A percentile compares a stretch with the other conserved stretches of the same genome.
Evolutionary conservation across 2,113 vertebrate species (phyloP).

Genomic region (Bettongia penicillata): DNA sequence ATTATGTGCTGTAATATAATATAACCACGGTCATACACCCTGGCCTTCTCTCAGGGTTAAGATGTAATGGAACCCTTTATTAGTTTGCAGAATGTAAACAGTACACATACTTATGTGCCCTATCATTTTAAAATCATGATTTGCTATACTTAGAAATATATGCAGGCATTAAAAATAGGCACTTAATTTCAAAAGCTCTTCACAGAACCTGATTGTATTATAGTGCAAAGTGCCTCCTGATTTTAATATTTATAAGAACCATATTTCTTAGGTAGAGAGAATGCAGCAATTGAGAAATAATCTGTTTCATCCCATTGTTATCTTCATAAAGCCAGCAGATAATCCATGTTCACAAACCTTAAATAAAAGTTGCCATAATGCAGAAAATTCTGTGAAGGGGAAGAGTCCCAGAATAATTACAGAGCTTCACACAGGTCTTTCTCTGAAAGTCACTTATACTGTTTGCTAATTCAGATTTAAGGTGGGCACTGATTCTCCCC

Average conservation of each 20-base stretch:
- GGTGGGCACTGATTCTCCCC: not conserved
- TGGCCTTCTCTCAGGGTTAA: conserved; percentile 65
- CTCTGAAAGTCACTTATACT: conserved; percentile 40
- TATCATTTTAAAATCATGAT: conserved; percentile 71
- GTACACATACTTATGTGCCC: conserved; percentile 59
- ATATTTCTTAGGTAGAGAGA: conserved; percentile 42
- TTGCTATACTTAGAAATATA: conserved; percentile 75
- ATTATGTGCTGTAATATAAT: conserved; percentile 66
- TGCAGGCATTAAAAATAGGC: conserved; percentile 43
- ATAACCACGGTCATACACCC: conserved; percentile 61
- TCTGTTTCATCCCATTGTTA: conserved; percentile 2
- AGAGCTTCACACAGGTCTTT: conserved; percentile 1
- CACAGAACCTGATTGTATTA: conserved; percentile 39
- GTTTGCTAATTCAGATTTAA: not conserved
- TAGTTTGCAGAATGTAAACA: conserved; percentile 77
- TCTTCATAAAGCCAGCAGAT: conserved; percentile 24
- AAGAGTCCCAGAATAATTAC: not conserved
- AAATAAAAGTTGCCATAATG: conserved; percentile 33
- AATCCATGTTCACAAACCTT: conserved; percentile 25
- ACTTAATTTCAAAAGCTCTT: conserved; percentile 61
- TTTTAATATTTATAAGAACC: conserved; percentile 64
- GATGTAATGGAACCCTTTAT: conserved; percentile 70
- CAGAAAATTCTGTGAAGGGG: not conserved
- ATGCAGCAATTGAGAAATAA: conserved; percentile 59
- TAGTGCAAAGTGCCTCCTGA: conserved; percentile 61